Conservation (phyloP, 2,888 invertebrate genomes). For the Rotaria socialis region DNA sequence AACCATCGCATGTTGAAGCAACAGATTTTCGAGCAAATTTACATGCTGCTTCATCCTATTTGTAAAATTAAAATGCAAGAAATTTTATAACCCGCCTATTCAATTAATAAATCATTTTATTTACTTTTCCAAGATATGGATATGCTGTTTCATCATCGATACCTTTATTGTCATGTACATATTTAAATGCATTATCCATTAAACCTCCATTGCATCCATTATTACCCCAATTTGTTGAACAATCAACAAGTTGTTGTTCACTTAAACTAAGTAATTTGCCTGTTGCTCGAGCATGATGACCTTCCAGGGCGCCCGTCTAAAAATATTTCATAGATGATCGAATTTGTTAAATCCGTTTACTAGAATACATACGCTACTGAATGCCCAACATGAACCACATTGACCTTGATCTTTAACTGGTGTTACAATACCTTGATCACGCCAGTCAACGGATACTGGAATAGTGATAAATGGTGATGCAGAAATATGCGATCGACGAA, state of each 20-base stretch:
- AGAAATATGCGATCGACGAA: neutral
- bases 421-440: slow-evolving; percentile 48
- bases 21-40: slow-evolving; percentile 46
- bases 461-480: slow-evolving; percentile 48
- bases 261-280: slow-evolving; percentile 77
- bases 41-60: no score
- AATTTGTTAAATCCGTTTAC: slow-evolving; percentile 11
- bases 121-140: no score
- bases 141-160: slow-evolving; percentile 50
- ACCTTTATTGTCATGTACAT: slow-evolving; percentile 48
- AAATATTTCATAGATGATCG: no score
- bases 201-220: slow-evolving; percentile 78
- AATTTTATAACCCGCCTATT: no score
- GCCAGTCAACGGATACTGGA: slow-evolving; percentile 48
- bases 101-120: no score
- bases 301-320: no score
- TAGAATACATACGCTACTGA: slow-evolving; percentile 55
- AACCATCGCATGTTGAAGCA: slow-evolving; percentile 56
- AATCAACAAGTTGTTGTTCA: slow-evolving; percentile 86
- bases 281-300: slow-evolving; percentile 69
- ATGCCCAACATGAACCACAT: slow-evolving; percentile 76
- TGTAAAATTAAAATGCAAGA: no score
- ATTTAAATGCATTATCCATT: slow-evolving; percentile 49
- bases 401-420: slow-evolving; percentile 49
- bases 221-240: slow-evolving; percentile 72